Conservation (phyloP, 2,888 invertebrate genomes). For the Craniophora ligustri region DNA sequence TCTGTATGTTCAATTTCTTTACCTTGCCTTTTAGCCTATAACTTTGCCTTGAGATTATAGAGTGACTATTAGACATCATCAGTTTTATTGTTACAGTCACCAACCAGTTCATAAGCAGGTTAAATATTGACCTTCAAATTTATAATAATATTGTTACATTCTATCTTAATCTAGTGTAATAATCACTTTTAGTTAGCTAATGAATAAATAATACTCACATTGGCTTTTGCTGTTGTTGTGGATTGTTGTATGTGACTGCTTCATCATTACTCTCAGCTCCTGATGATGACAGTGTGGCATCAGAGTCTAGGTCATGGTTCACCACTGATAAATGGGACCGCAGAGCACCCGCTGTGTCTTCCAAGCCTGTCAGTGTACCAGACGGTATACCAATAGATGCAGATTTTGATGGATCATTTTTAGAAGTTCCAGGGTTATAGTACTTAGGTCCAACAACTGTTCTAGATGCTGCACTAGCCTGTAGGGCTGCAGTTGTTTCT, state of each 20-base stretch:
- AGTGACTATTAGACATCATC: neutral
- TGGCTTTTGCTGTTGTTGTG: constrained; percentile 92
- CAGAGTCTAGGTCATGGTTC: constrained; percentile 94
- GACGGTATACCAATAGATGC: constrained; percentile 88
- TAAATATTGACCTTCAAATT: constrained; percentile 11
- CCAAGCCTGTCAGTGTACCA: constrained; percentile 91
- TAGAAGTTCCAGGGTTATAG: constrained; percentile 89
- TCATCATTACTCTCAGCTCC: constrained; percentile 98
- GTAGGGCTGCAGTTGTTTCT: constrained; percentile 80
- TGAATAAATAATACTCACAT: constrained; percentile 90
- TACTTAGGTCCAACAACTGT: constrained; percentile 78
- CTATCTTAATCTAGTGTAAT: neutral
- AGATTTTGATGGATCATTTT: constrained; percentile 92
- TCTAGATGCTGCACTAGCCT: constrained; percentile 79
- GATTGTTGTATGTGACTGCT: constrained; percentile 93
- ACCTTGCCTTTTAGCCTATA: neutral
- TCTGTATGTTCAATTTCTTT: constrained; percentile 26
- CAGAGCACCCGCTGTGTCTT: constrained; percentile 92
- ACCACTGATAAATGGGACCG: constrained; percentile 92
- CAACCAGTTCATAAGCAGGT: constrained; percentile 10
- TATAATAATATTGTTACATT: neutral
- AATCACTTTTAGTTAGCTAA: neutral
- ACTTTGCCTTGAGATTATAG: neutral
- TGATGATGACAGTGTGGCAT: constrained; percentile 97
- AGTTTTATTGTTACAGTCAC: constrained; percentile 11